phyloP scores from a whole-genome alignment of 53 echinoderm and acorn worm species.

The Antedon mediterranea region DNA sequence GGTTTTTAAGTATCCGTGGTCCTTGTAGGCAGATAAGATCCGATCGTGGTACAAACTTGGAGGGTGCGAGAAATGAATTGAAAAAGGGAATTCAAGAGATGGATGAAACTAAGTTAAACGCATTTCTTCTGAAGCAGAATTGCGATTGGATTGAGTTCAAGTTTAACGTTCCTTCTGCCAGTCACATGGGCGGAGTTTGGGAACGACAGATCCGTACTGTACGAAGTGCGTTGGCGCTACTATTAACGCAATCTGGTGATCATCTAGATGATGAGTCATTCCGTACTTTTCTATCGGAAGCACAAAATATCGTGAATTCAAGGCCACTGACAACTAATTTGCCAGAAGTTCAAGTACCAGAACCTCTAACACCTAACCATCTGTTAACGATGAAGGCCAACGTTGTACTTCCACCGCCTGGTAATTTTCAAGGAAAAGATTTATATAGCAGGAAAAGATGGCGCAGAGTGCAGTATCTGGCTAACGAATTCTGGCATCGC shows the following conservation, averaged over 20 bases:
- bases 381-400: conserved; percentile 12
- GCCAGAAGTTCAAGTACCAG: background rate
- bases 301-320: conserved; percentile 10
- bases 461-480: no score
- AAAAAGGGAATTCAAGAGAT: conserved; percentile 14
- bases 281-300: conserved; percentile 41
- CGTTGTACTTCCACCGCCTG: no score
- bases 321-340: conserved; percentile 15
- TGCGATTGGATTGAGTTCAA: conserved; percentile 28
- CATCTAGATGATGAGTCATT: conserved; percentile 42
- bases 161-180: conserved; percentile 18
- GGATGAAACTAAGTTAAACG: conserved; percentile 5
- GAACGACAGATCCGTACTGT: conserved; percentile 43
- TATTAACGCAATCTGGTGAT: conserved; percentile 23
- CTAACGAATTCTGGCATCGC: no score
- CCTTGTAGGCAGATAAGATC: conserved; percentile 4
- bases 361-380: conserved; percentile 22
- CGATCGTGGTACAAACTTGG: background rate
- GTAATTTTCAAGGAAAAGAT: no score
- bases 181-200: conserved; percentile 47
- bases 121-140: conserved; percentile 9
- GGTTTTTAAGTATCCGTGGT: conserved; percentile 28
- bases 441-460: no score
- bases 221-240: conserved; percentile 22
- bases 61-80: background rate